Conservation (phyloP, 2,113 vertebrate genomes). For the Lasiurus cinereus region DNA sequence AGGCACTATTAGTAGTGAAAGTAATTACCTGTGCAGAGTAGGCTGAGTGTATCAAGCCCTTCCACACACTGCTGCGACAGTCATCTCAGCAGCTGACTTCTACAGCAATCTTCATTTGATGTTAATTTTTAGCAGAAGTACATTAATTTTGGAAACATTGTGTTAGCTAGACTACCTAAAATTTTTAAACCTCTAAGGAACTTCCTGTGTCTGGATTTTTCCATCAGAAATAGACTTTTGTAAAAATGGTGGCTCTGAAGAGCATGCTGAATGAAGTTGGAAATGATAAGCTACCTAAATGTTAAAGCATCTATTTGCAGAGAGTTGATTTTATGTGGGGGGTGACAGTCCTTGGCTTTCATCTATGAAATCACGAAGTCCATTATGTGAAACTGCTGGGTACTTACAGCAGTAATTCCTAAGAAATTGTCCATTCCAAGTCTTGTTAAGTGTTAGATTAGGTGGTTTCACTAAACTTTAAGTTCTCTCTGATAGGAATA, state of each 20-base stretch:
- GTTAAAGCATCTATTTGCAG: conserved; percentile 42
- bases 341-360: conserved; percentile 31
- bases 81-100: conserved; percentile 82
- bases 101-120: conserved; percentile 84
- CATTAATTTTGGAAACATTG: conserved; percentile 79
- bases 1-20: conserved; percentile 96
- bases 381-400: background rate
- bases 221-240: conserved; percentile 56
- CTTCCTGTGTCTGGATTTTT: conserved; percentile 52
- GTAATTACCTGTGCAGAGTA: conserved; percentile 92
- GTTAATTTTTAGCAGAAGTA: conserved; percentile 83
- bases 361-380: conserved; percentile 54
- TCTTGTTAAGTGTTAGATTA: conserved; percentile 37
- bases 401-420: conserved; percentile 66
- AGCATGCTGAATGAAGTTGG: background rate
- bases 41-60: conserved; percentile 91
- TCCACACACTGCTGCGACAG: conserved; percentile 81
- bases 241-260: conserved; percentile 35
- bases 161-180: background rate
- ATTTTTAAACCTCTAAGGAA: conserved; percentile 74
- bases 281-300: background rate
- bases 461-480: conserved; percentile 45
- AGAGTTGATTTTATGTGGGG: conserved; percentile 10
- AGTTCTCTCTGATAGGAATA: conserved; percentile 14
- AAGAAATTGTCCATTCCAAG: conserved; percentile 55